Evolutionary conservation across 2,888 invertebrate species (phyloP).

Genomic region (Lepidocyrtinus sp.): DNA sequence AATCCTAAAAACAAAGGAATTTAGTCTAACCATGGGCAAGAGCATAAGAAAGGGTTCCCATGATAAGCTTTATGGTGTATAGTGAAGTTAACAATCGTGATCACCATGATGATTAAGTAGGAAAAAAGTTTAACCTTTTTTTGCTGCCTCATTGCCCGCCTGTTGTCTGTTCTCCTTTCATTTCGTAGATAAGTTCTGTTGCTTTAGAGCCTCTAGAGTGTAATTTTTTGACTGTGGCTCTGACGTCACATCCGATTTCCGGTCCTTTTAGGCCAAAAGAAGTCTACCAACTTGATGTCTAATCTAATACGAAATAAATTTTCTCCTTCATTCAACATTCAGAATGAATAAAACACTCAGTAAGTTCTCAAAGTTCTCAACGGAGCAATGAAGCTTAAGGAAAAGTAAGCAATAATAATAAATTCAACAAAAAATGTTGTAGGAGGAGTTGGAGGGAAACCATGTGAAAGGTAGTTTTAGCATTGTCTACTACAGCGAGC

Average conservation of each 20-base stretch:
- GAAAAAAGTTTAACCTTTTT: constrained; percentile 19
- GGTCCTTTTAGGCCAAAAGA: constrained; percentile 41
- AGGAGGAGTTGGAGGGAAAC: background rate
- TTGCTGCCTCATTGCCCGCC: constrained; percentile 48
- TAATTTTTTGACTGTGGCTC: constrained; percentile 38
- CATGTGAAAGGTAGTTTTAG: background rate
- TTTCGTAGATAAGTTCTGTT: background rate
- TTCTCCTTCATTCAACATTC: constrained; percentile 29
- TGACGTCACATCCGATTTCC: constrained; percentile 69
- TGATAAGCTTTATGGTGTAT: constrained; percentile 28
- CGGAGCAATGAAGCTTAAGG: background rate
- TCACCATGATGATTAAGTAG: constrained; percentile 22
- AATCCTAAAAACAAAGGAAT: constrained; percentile 5
- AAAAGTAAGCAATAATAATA: background rate
- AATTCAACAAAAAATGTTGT: background rate
- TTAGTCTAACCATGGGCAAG: background rate
- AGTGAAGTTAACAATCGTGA: no score
- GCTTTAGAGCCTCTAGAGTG: background rate
- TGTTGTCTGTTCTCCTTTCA: constrained; percentile 40
- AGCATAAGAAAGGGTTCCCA: constrained; percentile 43
- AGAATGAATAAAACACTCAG: background rate
- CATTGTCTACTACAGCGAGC: no score
- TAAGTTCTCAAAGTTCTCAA: background rate
- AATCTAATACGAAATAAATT: constrained; percentile 10
- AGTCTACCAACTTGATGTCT: background rate